Evolutionary conservation across 2,113 vertebrate species (phyloP).

Genomic region (Delphinapterus leucas): DNA sequence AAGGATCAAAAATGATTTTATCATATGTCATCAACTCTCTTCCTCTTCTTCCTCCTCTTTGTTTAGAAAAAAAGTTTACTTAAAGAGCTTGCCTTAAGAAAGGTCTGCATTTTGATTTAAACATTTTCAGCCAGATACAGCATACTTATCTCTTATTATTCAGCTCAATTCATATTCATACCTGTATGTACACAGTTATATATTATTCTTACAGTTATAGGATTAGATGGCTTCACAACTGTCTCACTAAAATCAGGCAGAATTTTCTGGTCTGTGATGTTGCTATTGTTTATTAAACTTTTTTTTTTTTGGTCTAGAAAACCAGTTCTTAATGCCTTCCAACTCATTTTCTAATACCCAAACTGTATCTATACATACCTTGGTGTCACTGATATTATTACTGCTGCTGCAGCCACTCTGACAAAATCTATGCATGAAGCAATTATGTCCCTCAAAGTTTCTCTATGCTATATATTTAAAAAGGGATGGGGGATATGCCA

Average conservation of each 20-base stretch:
- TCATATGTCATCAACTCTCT: not conserved
- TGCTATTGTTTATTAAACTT: not conserved
- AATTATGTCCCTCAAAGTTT: not conserved
- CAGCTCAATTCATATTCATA: conserved; percentile 2
- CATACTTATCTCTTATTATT: not conserved
- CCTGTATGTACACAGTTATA: not conserved
- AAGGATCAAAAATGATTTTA: not conserved
- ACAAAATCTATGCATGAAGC: not conserved
- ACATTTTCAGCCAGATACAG: not conserved
- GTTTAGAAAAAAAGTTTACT: not conserved
- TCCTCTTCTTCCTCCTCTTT: not conserved
- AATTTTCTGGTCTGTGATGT: not conserved
- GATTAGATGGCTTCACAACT: not conserved
- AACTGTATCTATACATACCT: not conserved
- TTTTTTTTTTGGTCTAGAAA: not conserved
- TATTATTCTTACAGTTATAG: not conserved
- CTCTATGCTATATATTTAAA: not conserved
- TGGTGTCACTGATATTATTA: not conserved
- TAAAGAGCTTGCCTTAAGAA: not conserved
- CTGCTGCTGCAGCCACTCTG: not conserved
- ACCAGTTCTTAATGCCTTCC: not conserved
- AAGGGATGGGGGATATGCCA: not conserved
- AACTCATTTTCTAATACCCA: not conserved
- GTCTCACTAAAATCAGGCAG: not conserved
- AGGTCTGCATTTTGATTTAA: not conserved